A percentile compares a stretch with the other conserved stretches of the same genome.
Evolutionary conservation across 2,888 invertebrate species (phyloP).

Genomic region (Caenorhabditis sp.): DNA sequence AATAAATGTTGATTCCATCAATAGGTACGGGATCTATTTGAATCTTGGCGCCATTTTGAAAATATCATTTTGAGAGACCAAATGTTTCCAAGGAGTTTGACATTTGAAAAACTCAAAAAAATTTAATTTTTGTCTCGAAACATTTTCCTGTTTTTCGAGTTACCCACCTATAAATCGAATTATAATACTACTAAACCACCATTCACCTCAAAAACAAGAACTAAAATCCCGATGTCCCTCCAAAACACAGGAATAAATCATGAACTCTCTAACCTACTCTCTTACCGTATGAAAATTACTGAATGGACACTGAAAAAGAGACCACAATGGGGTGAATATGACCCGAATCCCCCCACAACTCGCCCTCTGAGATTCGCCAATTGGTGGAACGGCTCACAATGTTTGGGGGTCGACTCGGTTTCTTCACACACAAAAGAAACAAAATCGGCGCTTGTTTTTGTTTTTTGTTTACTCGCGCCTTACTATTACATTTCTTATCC

Average conservation of each 20-base stretch:
- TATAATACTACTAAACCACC: too few relatives aligned
- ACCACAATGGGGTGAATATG: constrained; percentile 1
- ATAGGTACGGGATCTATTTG: too few relatives aligned
- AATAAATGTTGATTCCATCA: too few relatives aligned
- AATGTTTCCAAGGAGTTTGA: too few relatives aligned
- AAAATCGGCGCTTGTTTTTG: constrained; percentile 55
- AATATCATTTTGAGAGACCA: too few relatives aligned
- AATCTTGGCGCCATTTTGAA: too few relatives aligned
- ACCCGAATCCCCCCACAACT: too few relatives aligned
- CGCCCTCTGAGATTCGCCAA: constrained; percentile 22
- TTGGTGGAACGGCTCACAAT: constrained; percentile 14
- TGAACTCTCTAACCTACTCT: constrained; percentile 8
- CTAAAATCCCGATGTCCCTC: not conserved
- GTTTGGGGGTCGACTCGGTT: not conserved
- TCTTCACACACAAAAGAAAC: constrained; percentile 51
- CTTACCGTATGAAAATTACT: not conserved
- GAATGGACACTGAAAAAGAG: not conserved
- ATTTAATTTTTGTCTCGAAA: too few relatives aligned
- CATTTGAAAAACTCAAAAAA: too few relatives aligned
- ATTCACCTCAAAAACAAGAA: not conserved
- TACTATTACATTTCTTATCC: constrained; percentile 8
- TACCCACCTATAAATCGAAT: not conserved
- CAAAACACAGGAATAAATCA: constrained; percentile 51
- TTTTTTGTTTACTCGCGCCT: constrained; percentile 45
- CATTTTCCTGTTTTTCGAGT: not conserved